These are phyloP conservation scores for Leucoma salicis DNA, from an alignment of 2,888 invertebrate genomes.

Conservation along the genomic window DNA sequence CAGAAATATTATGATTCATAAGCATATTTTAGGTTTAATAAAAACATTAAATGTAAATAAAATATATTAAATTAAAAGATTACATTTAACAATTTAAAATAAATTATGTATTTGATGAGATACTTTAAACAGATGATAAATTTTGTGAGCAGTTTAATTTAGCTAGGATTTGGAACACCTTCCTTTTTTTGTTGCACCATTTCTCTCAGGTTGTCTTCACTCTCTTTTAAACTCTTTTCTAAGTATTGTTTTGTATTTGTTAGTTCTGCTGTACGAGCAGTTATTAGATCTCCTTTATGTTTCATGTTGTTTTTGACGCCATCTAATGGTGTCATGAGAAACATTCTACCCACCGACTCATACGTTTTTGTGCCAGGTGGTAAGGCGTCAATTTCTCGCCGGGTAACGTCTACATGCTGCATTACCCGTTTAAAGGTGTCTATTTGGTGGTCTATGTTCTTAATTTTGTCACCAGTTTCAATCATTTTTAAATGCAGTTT, in stretches of 20 bases:
- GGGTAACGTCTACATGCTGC: conserved; percentile 87
- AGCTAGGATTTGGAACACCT: conserved; percentile 47
- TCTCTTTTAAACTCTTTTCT: conserved; percentile 91
- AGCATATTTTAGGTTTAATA: too few relatives aligned
- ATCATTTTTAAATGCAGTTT: conserved; percentile 92
- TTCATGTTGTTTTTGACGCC: conserved; percentile 85
- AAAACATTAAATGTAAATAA: too few relatives aligned
- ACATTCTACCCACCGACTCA: conserved; percentile 93
- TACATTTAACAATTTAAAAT: too few relatives aligned
- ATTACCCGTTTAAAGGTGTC: conserved; percentile 85
- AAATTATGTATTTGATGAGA: too few relatives aligned
- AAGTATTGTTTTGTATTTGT: conserved; percentile 90
- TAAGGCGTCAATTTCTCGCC: conserved; percentile 83
- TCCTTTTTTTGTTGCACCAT: conserved; percentile 87
- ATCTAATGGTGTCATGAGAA: conserved; percentile 85
- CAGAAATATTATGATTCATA: too few relatives aligned
- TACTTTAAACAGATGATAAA: too few relatives aligned
- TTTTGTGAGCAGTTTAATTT: too few relatives aligned
- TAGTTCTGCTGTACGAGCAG: conserved; percentile 87
- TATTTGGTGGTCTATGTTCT: conserved; percentile 90
- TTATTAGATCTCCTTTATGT: conserved; percentile 77
- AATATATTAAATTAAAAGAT: too few relatives aligned
- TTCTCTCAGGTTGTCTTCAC: conserved; percentile 92
- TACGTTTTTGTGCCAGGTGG: conserved; percentile 87
- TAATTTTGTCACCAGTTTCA: conserved; percentile 90